These are phyloP conservation scores for Limulus polyphemus DNA, from an alignment of 2,888 invertebrate species.

Conservation along the genomic window DNA sequence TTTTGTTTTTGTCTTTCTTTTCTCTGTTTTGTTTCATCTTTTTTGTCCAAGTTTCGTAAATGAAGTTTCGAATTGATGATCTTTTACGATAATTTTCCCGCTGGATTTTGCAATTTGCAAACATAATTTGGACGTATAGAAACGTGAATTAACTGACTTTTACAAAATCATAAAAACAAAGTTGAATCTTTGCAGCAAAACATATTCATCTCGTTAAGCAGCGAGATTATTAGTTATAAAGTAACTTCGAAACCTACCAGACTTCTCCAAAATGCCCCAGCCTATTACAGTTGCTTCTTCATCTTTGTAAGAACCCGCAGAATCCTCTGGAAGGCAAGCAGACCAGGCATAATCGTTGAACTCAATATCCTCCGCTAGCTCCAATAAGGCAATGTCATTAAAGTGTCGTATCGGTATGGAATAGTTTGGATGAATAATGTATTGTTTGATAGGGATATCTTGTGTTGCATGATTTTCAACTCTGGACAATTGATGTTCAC, in stretches of 20 bases:
- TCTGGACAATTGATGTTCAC: conserved; percentile 54
- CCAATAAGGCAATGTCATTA: conserved; percentile 58
- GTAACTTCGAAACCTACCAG: conserved; percentile 30
- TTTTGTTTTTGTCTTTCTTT: no score
- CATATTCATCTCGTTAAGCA: no score
- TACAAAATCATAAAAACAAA: no score
- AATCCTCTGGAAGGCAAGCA: conserved; percentile 52
- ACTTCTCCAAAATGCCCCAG: conserved; percentile 74
- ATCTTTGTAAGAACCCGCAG: neutral
- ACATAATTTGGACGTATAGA: no score
- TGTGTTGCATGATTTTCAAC: conserved; percentile 24
- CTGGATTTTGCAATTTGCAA: no score
- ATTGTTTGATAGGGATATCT: conserved; percentile 41
- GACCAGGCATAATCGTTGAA: conserved; percentile 62
- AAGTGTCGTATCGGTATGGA: conserved; percentile 18
- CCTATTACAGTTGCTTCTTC: conserved; percentile 61
- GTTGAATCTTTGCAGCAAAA: no score
- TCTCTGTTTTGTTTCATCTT: no score
- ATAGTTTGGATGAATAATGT: conserved; percentile 50
- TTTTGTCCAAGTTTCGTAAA: no score
- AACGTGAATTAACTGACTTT: no score
- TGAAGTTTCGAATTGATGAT: no score
- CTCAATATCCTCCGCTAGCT: conserved; percentile 47
- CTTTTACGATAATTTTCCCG: no score
- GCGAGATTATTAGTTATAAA: no score